Evolutionary conservation across 1,140 invertebrate genomes (phyloP), one percentile per base, ranked within the genome.

Genomic region (Helicoverpa armigera): DNA sequence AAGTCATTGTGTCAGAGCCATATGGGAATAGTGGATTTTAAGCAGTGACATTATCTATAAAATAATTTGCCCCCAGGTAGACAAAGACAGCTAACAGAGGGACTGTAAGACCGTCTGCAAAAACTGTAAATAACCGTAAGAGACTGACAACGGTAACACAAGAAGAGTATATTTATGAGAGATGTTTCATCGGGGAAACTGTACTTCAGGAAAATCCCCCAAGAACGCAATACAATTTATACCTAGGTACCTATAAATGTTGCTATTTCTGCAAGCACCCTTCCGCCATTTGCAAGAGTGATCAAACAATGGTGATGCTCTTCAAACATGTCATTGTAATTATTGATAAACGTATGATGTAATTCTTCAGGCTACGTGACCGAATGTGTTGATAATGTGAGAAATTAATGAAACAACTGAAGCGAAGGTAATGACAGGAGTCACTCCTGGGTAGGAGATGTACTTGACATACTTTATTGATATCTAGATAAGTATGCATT

Each of bases 271-370:
- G 9, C 5, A 29, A 13, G 18, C 12, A 29, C 29, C 43, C 18
- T 53, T 50, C 23, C 4, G 50, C n/a, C 65, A 12, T 69, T 53
- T 29, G 48, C 13, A 18, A 18, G 50, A 29, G 3, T 23, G 14
- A 51, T 35, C 35, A 69, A 69, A 69, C 65, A 69, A 51, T 69
- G 65, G 48, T 51, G 16, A 16, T n/a, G 11, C 67, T 70, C 48
- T 53, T 53, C 50, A 70, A 70, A 69, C n/a, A 70, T 18, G 29
- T 61, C 16, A 5, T 11, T 29, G 9, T 67, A 18, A 29, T 53
- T 70, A 53, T 53, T 70, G 67, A 70, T 70, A 70, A 70, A 69
- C 43, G 43, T 23, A 51, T 53, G 67, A 53, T 53, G 67, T 70
- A 51, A 53, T 35, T 29, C 12, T 3, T 51, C 67, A 70, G 23